Percentiles rank a stretch among this genome's conserved stretches.
Evolutionary conservation across 2,797 vertebrate species (phyloP).

Genomic region (Peromyscus nudipes): DNA sequence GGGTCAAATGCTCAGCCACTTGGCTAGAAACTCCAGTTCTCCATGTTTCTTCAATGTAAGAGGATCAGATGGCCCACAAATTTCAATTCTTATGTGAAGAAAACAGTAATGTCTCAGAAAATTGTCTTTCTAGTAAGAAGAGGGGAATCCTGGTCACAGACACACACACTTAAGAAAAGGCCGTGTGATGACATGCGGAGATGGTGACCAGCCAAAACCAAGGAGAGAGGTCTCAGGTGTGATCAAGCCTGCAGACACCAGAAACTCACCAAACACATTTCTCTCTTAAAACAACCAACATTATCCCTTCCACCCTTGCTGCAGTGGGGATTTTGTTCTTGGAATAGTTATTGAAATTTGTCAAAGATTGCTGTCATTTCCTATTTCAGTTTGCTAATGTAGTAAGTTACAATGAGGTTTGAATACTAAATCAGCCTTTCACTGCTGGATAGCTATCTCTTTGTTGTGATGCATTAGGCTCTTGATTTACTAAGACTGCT

Average conservation of each 20-base stretch:
- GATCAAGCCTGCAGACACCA: not conserved
- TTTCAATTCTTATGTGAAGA: not conserved
- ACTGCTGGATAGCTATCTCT: not conserved
- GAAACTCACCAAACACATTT: not conserved
- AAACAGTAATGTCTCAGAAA: not conserved
- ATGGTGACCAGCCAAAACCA: not conserved
- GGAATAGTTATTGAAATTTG: not conserved
- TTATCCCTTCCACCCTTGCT: not conserved
- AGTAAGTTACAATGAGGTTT: not conserved
- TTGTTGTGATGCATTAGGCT: not conserved
- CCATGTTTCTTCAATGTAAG: slow-evolving; percentile 14
- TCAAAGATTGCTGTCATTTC: not conserved
- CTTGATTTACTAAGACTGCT: not conserved
- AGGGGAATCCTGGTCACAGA: not conserved
- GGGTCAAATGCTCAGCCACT: not conserved
- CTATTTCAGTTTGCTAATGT: not conserved
- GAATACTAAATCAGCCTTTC: not conserved
- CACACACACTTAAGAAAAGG: not conserved
- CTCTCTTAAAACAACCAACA: not conserved
- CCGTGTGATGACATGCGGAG: not conserved
- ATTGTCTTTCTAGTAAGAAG: not conserved
- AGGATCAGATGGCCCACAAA: not conserved
- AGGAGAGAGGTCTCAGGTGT: not conserved
- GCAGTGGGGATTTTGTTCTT: not conserved
- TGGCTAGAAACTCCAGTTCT: not conserved